Evolutionary conservation across 2,888 invertebrate species (phyloP), one percentile per base, ranked within the genome.

Genomic region (Ceriagrion tenellum): DNA sequence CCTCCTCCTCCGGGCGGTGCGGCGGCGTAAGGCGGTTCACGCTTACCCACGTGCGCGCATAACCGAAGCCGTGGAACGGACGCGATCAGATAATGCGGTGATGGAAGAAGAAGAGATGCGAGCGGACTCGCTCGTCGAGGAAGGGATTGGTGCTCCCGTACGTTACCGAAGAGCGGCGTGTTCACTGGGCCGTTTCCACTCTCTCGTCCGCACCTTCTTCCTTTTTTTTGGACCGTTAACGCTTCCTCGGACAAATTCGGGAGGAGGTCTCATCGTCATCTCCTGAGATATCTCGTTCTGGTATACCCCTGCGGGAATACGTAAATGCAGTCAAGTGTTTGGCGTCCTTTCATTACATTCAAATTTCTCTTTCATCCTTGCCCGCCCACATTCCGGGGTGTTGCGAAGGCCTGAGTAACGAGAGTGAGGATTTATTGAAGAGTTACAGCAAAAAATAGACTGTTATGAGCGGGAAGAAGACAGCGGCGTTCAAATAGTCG

Each of bases 221-320:
- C n/a, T 74, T 69, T 63, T n/a, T 91, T 91, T 91, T 59, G 20
- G 20, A 12, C 69, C 47, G 81, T 35, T 81, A 35, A 81, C 81
- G 81, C 81, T 81, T 81, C 81, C 69, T 47, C 69, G 93, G 74
- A 93, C 93, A 93, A 93, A 93, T 93, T 93, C 47, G 69, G 35
- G 23, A 59, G 91, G 59, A 35, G 59, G 13, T n/a, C 74, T 26
- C 47, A 63, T 69, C 47, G 20, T 26, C 20, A 35, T 23, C n/a
- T 23, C 12, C 69, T 47, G 26, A 47, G 89, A 26, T 89, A 47
- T n/a, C 55, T n/a, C n/a, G 12, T 26, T 4, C n/a, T 26, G 23
- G 16, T 40, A 47, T 40, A 10, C n/a, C 55, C 26, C 6, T 23
- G 26, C 3, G 89, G 55, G 55, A 26, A 40, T n/a, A 55, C 55